Evolutionary conservation across 1,140 invertebrate species (phyloP).

Genomic region (Nixonia krombeini): DNA sequence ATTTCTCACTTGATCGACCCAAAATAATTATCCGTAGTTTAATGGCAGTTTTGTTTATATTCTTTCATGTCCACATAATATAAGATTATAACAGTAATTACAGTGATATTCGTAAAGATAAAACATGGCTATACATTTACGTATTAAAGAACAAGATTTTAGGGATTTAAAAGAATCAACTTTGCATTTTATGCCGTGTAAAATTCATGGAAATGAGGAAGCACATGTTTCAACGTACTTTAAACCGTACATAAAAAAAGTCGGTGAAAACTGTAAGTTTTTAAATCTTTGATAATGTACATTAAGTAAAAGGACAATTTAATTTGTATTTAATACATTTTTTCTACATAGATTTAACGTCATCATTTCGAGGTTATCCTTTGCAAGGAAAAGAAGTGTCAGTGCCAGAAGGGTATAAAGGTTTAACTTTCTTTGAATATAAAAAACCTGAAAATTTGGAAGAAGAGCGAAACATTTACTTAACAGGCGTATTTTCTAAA

Average conservation of each 20-base stretch:
- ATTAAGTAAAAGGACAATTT: neutral
- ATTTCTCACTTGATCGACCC: too few relatives aligned
- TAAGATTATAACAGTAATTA: neutral
- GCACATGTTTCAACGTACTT: constrained; percentile 82
- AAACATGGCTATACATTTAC: constrained; percentile 71
- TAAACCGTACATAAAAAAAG: constrained; percentile 74
- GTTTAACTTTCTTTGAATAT: constrained; percentile 78
- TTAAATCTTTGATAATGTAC: constrained; percentile 13
- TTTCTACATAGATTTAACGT: constrained; percentile 65
- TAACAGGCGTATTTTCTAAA: constrained; percentile 75
- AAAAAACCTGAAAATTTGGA: constrained; percentile 75
- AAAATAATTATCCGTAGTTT: too few relatives aligned
- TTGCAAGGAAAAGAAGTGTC: constrained; percentile 76
- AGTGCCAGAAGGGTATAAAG: constrained; percentile 77
- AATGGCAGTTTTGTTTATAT: neutral
- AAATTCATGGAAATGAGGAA: constrained; percentile 78
- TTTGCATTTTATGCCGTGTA: constrained; percentile 82
- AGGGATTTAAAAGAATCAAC: constrained; percentile 59
- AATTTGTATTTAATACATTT: constrained; percentile 13
- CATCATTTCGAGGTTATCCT: constrained; percentile 78
- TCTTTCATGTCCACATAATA: neutral
- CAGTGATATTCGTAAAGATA: neutral
- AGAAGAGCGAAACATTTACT: constrained; percentile 76
- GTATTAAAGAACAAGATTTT: constrained; percentile 69
- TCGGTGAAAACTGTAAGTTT: constrained; percentile 62